Conservation (phyloP, 1,140 invertebrate genomes). For the Saccostrea glomerata region DNA sequence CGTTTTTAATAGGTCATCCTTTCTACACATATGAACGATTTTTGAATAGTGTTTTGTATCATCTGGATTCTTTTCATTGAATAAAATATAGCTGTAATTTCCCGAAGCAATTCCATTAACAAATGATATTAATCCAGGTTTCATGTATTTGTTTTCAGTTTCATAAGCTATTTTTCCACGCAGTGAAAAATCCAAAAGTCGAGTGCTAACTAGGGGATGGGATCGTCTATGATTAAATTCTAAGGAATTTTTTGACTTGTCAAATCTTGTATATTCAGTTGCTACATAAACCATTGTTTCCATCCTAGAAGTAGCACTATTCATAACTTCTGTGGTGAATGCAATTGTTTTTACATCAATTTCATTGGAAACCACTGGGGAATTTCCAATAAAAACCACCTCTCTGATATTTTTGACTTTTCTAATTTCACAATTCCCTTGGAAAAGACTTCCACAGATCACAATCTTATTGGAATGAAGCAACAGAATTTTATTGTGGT, state of each 20-base stretch:
- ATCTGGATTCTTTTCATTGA: conserved; percentile 4
- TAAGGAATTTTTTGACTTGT: background rate
- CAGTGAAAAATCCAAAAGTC: conserved; percentile 44
- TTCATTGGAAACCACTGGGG: conserved; percentile 96
- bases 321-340: conserved; percentile 90
- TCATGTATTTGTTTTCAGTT: conserved; percentile 41
- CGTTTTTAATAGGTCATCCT: conserved; percentile 19
- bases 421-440: conserved; percentile 92
- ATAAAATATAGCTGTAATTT: conserved; percentile 29
- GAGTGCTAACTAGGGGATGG: conserved; percentile 54
- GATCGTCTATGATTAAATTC: background rate
- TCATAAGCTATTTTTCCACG: conserved; percentile 49
- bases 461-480: conserved; percentile 91
- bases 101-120: conserved; percentile 40
- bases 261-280: conserved; percentile 58
- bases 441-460: conserved; percentile 93
- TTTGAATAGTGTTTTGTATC: background rate
- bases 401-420: conserved; percentile 91
- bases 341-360: conserved; percentile 95
- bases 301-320: conserved; percentile 47
- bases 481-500: conserved; percentile 96
- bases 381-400: conserved; percentile 87
- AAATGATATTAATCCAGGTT: conserved; percentile 23
- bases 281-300: background rate
- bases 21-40: conserved; percentile 38